A percentile compares a stretch with the other conserved stretches of the same genome.
Evolutionary conservation across 2,888 invertebrate genomes (phyloP).

Genomic region (Mamestra brassicae): DNA sequence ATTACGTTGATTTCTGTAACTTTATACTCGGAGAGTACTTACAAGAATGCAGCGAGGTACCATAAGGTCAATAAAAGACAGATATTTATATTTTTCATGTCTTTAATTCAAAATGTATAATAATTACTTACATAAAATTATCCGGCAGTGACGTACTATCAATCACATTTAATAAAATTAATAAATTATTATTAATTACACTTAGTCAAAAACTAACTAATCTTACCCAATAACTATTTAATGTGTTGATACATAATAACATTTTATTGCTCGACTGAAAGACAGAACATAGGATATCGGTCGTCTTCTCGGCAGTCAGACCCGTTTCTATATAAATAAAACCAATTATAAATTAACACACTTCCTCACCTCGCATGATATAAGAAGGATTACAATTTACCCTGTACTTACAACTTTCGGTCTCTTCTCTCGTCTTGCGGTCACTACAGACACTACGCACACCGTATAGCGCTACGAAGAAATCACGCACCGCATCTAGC

Average conservation of each 20-base stretch:
- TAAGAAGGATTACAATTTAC: too few relatives aligned
- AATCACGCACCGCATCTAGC: too few relatives aligned
- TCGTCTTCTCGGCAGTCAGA: too few relatives aligned
- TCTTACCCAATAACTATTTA: neutral
- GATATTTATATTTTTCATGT: slow-evolving; percentile 1
- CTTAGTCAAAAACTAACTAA: neutral
- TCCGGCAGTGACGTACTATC: slow-evolving; percentile 3
- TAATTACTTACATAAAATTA: neutral
- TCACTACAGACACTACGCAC: neutral
- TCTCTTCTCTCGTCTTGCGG: too few relatives aligned
- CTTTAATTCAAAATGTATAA: slow-evolving; percentile 27
- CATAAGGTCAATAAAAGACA: slow-evolving; percentile 9
- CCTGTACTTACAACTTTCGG: too few relatives aligned
- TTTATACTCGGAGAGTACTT: neutral
- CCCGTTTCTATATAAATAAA: too few relatives aligned
- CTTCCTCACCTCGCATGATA: neutral
- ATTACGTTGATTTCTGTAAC: neutral
- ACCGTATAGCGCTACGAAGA: neutral
- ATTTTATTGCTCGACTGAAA: neutral
- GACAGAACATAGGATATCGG: neutral
- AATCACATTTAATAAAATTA: neutral
- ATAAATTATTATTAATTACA: neutral
- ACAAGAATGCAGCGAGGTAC: neutral
- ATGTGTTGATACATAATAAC: slow-evolving; percentile 1
- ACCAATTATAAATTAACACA: neutral